These are phyloP conservation scores for Stigmatopora nigra DNA, from an alignment of 2,113 vertebrate genomes.

Conservation along the genomic window DNA sequence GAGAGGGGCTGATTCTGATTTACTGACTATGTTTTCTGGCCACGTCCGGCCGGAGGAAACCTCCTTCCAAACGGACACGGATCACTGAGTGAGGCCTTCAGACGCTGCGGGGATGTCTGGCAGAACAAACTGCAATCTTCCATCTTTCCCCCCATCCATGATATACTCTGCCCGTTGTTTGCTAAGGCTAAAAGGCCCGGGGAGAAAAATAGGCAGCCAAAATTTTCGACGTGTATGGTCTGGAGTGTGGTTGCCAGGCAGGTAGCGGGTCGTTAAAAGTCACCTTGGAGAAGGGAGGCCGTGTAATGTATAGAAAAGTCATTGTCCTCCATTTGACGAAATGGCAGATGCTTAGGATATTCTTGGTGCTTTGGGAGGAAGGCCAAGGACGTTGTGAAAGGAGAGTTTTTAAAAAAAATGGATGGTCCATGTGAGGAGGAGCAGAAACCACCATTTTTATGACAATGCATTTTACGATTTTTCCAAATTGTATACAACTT, in stretches of 20 bases:
- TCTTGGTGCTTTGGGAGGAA: conserved; percentile 44
- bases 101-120: conserved; percentile 12
- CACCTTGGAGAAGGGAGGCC: conserved; percentile 67
- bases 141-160: conserved; percentile 1
- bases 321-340: conserved; percentile 44
- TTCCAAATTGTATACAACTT: no score
- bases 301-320: conserved; percentile 54
- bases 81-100: conserved; percentile 41
- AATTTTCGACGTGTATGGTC: conserved; percentile 9
- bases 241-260: conserved; percentile 23
- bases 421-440: neutral
- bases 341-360: conserved; percentile 52
- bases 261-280: conserved; percentile 53
- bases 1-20: conserved; percentile 56
- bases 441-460: no score
- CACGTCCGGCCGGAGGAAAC: conserved; percentile 45
- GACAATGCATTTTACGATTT: no score
- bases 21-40: conserved; percentile 45
- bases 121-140: conserved; percentile 17
- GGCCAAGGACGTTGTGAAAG: conserved; percentile 28
- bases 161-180: neutral
- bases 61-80: conserved; percentile 43
- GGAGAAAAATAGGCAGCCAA: conserved; percentile 14
- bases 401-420: conserved; percentile 25
- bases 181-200: neutral